Conservation (phyloP, 2,888 invertebrate genomes). For the Zonitis immaculata region DNA sequence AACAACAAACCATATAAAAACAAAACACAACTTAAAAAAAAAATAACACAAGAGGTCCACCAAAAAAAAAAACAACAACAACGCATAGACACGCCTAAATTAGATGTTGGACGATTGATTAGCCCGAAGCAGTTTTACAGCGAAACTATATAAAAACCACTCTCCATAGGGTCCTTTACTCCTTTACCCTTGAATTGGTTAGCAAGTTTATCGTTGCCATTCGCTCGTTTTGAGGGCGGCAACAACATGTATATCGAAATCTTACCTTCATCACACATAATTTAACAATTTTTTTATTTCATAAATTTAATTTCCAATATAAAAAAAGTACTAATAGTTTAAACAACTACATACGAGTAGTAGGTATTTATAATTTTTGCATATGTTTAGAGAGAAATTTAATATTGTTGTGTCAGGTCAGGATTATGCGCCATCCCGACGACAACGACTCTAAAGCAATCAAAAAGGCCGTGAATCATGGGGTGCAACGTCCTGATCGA, state of each 20-base stretch:
- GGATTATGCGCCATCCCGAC: slow-evolving; percentile 29
- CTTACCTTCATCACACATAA: neutral
- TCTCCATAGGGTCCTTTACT: neutral
- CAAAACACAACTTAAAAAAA: too few species aligned
- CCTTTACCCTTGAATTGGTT: neutral
- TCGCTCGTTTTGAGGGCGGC: neutral
- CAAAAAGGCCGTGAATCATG: slow-evolving; percentile 37
- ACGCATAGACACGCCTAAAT: slow-evolving; percentile 10
- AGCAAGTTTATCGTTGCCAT: neutral
- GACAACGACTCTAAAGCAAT: slow-evolving; percentile 24
- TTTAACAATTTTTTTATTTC: too few species aligned
- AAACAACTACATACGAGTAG: neutral
- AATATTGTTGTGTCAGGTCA: slow-evolving; percentile 39
- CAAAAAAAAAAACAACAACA: neutral
- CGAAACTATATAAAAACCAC: neutral
- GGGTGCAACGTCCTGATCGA: slow-evolving; percentile 12
- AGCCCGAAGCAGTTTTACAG: neutral
- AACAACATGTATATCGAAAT: neutral
- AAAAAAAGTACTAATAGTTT: neutral
- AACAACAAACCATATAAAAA: slow-evolving; percentile 5
- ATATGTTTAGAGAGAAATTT: slow-evolving; percentile 32
- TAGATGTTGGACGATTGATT: slow-evolving; percentile 13
- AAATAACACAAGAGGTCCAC: too few species aligned
- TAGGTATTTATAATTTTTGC: slow-evolving; percentile 26
- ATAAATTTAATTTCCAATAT: too few species aligned